These are phyloP conservation scores for Okamejei kenojei DNA, from an alignment of 2,797 vertebrate species.

Conservation along the genomic window DNA sequence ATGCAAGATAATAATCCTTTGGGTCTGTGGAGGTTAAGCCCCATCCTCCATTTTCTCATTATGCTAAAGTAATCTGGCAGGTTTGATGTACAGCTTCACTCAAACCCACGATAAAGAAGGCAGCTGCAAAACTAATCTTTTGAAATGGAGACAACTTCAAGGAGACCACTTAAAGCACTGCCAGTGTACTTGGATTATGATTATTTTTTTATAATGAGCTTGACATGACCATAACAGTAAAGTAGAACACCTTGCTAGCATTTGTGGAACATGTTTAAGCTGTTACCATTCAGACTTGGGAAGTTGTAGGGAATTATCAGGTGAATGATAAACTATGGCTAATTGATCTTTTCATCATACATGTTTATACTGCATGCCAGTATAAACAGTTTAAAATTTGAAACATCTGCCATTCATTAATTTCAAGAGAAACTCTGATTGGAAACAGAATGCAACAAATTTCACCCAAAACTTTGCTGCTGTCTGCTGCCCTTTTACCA, in stretches of 20 bases:
- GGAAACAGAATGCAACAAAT: neutral
- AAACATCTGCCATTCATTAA: neutral
- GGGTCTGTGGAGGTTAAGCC: neutral
- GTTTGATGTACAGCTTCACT: neutral
- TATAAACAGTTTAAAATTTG: neutral
- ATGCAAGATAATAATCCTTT: neutral
- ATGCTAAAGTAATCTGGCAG: neutral
- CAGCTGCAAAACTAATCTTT: neutral
- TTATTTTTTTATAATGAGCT: neutral
- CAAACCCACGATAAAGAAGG: neutral
- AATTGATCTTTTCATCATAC: neutral
- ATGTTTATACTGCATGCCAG: neutral
- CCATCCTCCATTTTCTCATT: neutral
- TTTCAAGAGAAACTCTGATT: neutral
- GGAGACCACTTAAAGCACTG: neutral
- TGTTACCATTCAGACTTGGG: neutral
- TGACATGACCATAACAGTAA: neutral
- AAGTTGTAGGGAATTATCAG: neutral
- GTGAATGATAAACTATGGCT: neutral
- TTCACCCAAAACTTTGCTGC: neutral
- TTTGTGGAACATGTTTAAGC: neutral
- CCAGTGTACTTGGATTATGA: neutral
- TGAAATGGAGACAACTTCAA: neutral
- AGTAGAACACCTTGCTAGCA: neutral
- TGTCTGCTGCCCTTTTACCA: neutral